These are phyloP conservation scores for Drosophila subobscura DNA, from an alignment of 1,140 invertebrate species.

Conservation along the genomic window DNA sequence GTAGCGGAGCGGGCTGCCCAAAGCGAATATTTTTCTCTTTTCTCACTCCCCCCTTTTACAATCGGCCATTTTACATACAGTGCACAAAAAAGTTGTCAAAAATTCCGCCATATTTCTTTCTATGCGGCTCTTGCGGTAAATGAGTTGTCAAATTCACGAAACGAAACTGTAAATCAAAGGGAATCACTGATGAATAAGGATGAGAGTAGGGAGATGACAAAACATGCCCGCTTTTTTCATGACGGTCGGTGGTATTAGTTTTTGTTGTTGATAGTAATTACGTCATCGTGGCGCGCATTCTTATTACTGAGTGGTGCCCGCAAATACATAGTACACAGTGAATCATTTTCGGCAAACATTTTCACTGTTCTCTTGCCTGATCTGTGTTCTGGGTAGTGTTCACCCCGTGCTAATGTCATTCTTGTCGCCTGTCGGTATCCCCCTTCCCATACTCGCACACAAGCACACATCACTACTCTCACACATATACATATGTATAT, in stretches of 20 bases:
- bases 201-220: conserved; percentile 10
- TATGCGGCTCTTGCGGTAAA: conserved; percentile 69
- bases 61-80: conserved; percentile 66
- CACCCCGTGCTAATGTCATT: conserved; percentile 53
- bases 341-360: conserved; percentile 64
- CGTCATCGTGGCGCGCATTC: conserved; percentile 72
- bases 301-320: conserved; percentile 50
- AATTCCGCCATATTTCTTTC: conserved; percentile 78
- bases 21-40: conserved; percentile 20
- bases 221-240: conserved; percentile 47
- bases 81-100: conserved; percentile 64
- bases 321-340: conserved; percentile 60
- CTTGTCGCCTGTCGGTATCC: conserved; percentile 14
- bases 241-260: conserved; percentile 52
- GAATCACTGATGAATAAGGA: conserved; percentile 22
- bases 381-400: conserved; percentile 21
- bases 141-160: conserved; percentile 65
- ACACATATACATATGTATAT: conserved; percentile 61
- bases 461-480: conserved; percentile 13
- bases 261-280: conserved; percentile 74
- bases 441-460: conserved; percentile 23
- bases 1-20: conserved; percentile 17
- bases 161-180: conserved; percentile 40
- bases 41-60: conserved; percentile 4
- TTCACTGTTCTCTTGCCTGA: conserved; percentile 62